A percentile compares a stretch with the other conserved stretches of the same genome.
Evolutionary conservation across 2,113 vertebrate genomes (phyloP).

Genomic region (Cathartes aura): DNA sequence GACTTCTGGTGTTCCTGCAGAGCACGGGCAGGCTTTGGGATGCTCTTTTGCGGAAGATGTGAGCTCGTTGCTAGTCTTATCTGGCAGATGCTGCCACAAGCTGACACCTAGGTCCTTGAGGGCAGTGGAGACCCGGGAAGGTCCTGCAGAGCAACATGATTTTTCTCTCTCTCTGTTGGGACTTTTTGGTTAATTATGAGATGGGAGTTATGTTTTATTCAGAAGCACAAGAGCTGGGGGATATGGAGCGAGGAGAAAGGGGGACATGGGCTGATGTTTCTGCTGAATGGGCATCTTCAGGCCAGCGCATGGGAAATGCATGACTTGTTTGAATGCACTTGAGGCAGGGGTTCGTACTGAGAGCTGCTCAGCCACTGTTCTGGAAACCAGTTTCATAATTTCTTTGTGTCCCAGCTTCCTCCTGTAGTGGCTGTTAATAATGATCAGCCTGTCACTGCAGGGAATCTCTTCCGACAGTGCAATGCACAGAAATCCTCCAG

Average conservation of each 20-base stretch:
- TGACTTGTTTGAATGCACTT: not conserved
- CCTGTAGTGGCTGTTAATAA: not conserved
- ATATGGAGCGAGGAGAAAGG: not conserved
- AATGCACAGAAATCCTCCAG: not conserved
- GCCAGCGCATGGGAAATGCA: not conserved
- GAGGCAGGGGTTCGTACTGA: fast-evolving
- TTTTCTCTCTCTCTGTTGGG: not conserved
- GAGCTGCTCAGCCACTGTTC: not conserved
- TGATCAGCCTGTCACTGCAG: not conserved
- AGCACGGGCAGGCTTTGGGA: not conserved
- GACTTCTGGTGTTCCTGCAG: not conserved
- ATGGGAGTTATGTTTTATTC: not conserved
- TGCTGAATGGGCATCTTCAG: not conserved
- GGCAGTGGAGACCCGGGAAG: not conserved
- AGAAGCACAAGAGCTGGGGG: not conserved
- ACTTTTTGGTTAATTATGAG: not conserved
- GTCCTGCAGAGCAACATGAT: not conserved
- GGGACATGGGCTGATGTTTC: not conserved
- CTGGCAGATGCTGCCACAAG: not conserved
- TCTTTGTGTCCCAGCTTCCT: not conserved
- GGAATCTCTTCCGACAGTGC: not conserved
- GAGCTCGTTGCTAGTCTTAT: not conserved
- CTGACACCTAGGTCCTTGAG: not conserved
- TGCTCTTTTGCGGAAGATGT: not conserved
- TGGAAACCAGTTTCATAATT: not conserved